phyloP scores from a whole-genome alignment of 2,888 invertebrate genomes.

The Daptonema setosum region DNA sequence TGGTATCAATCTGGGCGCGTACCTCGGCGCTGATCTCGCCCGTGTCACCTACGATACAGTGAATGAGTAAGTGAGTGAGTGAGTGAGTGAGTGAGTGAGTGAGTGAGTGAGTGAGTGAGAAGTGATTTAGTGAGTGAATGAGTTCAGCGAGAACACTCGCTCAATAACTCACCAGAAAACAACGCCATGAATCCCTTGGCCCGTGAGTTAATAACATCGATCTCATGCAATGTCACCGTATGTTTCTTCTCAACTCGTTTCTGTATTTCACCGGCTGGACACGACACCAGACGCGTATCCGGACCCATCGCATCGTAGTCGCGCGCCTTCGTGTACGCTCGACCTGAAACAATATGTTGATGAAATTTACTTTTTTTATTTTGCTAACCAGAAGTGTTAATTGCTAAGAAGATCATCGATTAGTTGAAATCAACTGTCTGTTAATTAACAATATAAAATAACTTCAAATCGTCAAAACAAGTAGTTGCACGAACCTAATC shows the following conservation, averaged over 20 bases:
- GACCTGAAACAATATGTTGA: conserved; percentile 32
- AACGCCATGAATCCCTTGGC: conserved; percentile 90
- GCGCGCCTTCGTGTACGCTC: conserved; percentile 80
- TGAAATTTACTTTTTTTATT: no score
- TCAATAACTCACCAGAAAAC: conserved; percentile 50
- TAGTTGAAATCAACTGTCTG: no score
- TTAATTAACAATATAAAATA: no score
- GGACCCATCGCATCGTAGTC: conserved; percentile 91
- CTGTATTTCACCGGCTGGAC: conserved; percentile 92
- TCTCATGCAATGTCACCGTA: conserved; percentile 92
- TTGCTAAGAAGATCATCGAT: no score
- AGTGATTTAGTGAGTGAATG: no score
- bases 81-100: no score
- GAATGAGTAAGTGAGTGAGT: no score
- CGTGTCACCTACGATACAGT: conserved; percentile 62
- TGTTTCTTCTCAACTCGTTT: conserved; percentile 84
- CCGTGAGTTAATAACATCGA: conserved; percentile 93
- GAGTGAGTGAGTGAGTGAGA: no score
- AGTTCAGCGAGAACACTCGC: not conserved
- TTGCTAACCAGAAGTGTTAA: no score
- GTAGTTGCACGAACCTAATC: no score
- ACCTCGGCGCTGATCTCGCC: conserved; percentile 95
- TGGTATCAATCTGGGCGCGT: conserved; percentile 86
- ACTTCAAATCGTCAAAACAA: no score
- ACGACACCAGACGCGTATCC: conserved; percentile 65